phyloP scores from a whole-genome alignment of 2,113 vertebrate genomes.

The Pseudonaja textilis region DNA sequence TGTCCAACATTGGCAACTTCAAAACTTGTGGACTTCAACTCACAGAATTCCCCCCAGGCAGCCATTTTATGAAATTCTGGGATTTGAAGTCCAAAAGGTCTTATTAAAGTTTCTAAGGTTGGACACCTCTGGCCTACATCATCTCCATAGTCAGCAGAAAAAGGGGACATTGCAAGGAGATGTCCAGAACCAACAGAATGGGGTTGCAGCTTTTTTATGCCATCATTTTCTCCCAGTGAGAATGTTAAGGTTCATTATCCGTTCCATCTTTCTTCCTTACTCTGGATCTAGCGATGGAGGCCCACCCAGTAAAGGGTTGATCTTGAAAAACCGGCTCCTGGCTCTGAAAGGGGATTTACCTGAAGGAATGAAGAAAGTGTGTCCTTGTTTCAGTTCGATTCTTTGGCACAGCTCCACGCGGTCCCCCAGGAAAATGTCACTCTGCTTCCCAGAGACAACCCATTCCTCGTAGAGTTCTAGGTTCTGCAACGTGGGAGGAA shows the following conservation, averaged over 20 bases:
- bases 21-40: not conserved
- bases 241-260: not conserved
- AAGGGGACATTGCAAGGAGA: not conserved
- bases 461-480: constrained; percentile 96
- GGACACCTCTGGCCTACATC: not conserved
- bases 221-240: not conserved
- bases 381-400: constrained; percentile 91
- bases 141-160: too few species aligned
- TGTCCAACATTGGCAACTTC: not conserved
- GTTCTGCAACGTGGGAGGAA: constrained; percentile 90
- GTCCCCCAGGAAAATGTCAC: constrained; percentile 94
- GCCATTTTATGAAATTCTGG: not conserved
- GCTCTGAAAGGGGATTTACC: constrained; percentile 66
- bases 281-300: not conserved
- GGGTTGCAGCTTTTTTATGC: not conserved
- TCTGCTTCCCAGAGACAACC: constrained; percentile 96
- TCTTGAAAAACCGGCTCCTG: not conserved
- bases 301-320: not conserved
- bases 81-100: not conserved
- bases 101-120: not conserved
- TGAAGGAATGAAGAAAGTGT: constrained; percentile 97
- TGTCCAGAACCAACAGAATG: not conserved
- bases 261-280: not conserved
- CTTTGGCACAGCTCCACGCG: constrained; percentile 91
- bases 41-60: not conserved